Evolutionary conservation across 53 echinoderm and acorn worm species (phyloP), one percentile per base, ranked within the genome.

Genomic region (Mesocentrotus franciscanus): DNA sequence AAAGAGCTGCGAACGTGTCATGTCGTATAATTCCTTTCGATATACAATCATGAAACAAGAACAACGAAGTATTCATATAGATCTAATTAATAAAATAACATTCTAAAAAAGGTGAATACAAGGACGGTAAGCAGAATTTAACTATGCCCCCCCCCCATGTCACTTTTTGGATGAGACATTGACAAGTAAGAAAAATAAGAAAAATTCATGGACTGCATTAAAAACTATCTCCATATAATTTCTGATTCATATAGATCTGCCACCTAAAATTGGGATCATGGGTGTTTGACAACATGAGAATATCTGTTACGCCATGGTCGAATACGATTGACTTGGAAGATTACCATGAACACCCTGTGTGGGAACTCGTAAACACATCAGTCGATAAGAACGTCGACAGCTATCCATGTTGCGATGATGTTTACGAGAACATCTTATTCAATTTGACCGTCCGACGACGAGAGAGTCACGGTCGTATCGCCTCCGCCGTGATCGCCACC

Each of bases 401-500:
- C 0, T 91, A 64, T 32, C 9, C 32, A 34, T 91, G 91, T 60
- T 91, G 91, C 91, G 14, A 26, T 2, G 91, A 91, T 2, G 68
- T 18, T 4, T 64, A 91, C 91, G 91, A 91, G 36, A 18, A 61
- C 26, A 13, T 91, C 20, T 22, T 33, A 26, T 91, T 61, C 91
- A 4, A 57, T 26, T 26, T 91, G 9, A 34, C 34, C 13, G 10
- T 91, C 36, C 61, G 91, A 26, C 64, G 91, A n/a, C 29, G 91
- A 33, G 64, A 91, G 32, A 64, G 14, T 16, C 61, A 64, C 36
- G 91, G 61, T 35, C 91, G 32, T n/a, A 64, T 91, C 36, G 91
- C 72, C 56, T 17, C 92, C 26, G 18, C 92, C 92, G 92, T 92
- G 33, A 72, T 92, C 92, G 29, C 71, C 8, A n/a, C 56, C 13